phyloP scores from a whole-genome alignment of 2,113 vertebrate species.

The Lagopus leucura region DNA sequence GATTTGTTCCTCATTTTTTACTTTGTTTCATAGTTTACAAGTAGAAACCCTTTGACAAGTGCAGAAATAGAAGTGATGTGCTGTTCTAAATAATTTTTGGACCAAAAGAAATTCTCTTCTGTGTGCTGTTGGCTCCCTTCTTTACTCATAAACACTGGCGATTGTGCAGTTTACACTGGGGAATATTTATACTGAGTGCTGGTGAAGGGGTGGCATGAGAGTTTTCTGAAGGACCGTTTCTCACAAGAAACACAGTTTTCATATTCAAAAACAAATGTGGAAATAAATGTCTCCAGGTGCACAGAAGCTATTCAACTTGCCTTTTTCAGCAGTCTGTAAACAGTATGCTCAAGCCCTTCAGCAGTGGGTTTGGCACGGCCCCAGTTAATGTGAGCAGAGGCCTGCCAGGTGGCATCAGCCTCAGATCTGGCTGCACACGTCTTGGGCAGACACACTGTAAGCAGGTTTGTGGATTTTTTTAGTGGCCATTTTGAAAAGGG shows the following conservation, averaged over 20 bases:
- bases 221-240: neutral
- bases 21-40: neutral
- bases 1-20: slow-evolving; percentile 38
- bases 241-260: neutral
- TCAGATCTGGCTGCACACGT: neutral
- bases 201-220: neutral
- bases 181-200: neutral
- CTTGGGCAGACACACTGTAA: neutral
- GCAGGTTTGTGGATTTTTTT: neutral
- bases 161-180: neutral
- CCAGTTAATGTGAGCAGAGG: neutral
- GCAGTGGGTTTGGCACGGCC: neutral
- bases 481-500: neutral
- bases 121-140: neutral
- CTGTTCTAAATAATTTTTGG: neutral
- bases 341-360: neutral
- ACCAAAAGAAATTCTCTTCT: neutral
- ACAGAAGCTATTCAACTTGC: neutral
- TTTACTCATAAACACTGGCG: neutral
- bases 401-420: neutral
- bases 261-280: neutral
- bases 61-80: neutral
- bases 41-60: neutral
- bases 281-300: neutral
- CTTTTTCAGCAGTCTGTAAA: neutral